Evolutionary conservation across 2,797 vertebrate species (phyloP), one percentile per base, ranked within the genome.

Genomic region (Molossus molossus): DNA sequence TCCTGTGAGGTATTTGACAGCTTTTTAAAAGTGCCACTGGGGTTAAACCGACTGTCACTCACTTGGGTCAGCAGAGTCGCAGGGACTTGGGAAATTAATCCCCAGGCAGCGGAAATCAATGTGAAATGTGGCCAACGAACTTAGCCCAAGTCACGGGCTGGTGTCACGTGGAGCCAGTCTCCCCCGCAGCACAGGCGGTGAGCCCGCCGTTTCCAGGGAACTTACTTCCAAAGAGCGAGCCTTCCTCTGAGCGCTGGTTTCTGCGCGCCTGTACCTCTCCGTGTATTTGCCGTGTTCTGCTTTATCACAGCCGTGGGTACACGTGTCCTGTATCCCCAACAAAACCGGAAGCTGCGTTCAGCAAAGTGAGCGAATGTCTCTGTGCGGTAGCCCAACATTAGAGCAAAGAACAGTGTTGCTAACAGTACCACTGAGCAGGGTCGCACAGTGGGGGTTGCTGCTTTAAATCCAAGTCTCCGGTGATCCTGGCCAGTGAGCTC

Each of bases 1-100:
- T 60, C 60, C 84, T 67, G 1, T 4, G 0, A 84, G 77, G 40
- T 45, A 50, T 94, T 86, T 90, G 82, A 89, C 45, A 81, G 65
- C 50, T 94, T 94, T 40, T 10, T 72, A 75, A 83, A 96, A 70
- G 92, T 20, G 50, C 84, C 29, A 2, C 72, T 75, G 45, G 27
- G 50, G 80, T 94, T 92, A 82, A 87, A 40, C 62, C 72, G 50
- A 10, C 69, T 76, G 37, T 75, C 21, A 6, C 76, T 96, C 79
- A 53, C 70, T 60, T 48, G 70, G 85, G 72, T 72, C 82, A 53
- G 37, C 29, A 21, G 69, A 86, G 58, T 91, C 50, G 6, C 75
- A 80, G 85, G 62, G 50, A 57, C 57, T 88, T 45, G 9, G 60
- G 25, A 82, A 91, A 72, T 20, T 81, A 84, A 91, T 87, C 67